These are phyloP conservation scores for Petrophora chlorosata DNA, from an alignment of 2,888 invertebrate species.

Conservation along the genomic window DNA sequence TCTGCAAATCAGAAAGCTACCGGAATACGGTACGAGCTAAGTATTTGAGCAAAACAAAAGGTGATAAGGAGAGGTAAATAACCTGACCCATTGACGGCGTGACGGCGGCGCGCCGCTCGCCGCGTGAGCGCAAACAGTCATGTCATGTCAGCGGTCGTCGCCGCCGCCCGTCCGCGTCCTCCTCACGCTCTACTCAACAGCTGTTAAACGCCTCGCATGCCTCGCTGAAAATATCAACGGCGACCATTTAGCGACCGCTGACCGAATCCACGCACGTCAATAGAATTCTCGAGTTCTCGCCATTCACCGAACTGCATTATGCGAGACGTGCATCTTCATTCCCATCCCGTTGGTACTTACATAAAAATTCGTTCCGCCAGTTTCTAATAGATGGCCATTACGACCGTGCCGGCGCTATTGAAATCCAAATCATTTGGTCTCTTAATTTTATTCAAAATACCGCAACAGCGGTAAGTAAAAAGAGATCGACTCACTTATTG, in stretches of 20 bases:
- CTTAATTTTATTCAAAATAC: constrained; percentile 81
- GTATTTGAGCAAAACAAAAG: constrained; percentile 81
- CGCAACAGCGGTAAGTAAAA: constrained; percentile 79
- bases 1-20: constrained; percentile 32
- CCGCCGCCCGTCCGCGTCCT: constrained; percentile 32
- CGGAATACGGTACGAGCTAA: constrained; percentile 58
- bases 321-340: constrained; percentile 35
- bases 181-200: constrained; percentile 54
- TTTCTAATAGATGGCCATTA: constrained; percentile 66
- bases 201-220: constrained; percentile 68
- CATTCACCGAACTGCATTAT: constrained; percentile 26
- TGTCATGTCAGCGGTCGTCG: constrained; percentile 39
- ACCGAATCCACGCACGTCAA: constrained; percentile 39
- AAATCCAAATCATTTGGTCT: constrained; percentile 67
- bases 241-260: constrained; percentile 45
- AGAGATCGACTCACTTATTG: constrained; percentile 79
- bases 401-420: constrained; percentile 58
- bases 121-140: constrained; percentile 45
- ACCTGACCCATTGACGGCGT: constrained; percentile 79
- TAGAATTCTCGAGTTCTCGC: constrained; percentile 38
- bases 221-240: constrained; percentile 67
- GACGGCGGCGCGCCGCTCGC: constrained; percentile 48
- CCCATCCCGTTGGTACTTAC: constrained; percentile 44
- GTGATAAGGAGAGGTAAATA: constrained; percentile 82
- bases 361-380: constrained; percentile 59